Evolutionary conservation across 2,797 vertebrate genomes (phyloP).

Genomic region (Enoplosus armatus): DNA sequence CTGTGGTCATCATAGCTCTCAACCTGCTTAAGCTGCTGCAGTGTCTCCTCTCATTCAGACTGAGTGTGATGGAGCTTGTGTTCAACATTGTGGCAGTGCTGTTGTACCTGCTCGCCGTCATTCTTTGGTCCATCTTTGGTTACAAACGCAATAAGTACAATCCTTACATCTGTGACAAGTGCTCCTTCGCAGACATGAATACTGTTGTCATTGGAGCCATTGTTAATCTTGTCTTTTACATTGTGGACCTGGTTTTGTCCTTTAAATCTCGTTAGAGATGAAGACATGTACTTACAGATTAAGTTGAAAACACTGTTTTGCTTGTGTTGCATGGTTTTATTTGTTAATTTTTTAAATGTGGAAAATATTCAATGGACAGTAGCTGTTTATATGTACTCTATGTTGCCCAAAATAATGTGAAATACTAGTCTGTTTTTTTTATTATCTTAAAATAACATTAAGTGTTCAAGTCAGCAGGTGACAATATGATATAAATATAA

Average conservation of each 20-base stretch:
- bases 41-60: conserved; percentile 56
- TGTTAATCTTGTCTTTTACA: conserved; percentile 83
- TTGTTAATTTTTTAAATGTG: background rate
- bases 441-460: background rate
- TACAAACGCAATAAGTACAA: background rate
- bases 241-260: conserved; percentile 81
- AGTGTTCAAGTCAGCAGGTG: background rate
- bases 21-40: conserved; percentile 79
- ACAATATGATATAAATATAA: background rate
- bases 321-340: background rate
- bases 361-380: no score
- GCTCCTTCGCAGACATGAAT: conserved; percentile 55
- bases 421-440: background rate
- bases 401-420: background rate
- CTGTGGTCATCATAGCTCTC: conserved; percentile 79
- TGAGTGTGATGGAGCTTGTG: conserved; percentile 74
- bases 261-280: conserved; percentile 44
- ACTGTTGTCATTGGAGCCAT: conserved; percentile 76
- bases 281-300: background rate
- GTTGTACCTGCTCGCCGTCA: conserved; percentile 76
- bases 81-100: conserved; percentile 75
- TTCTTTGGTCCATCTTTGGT: conserved; percentile 81
- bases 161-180: background rate
- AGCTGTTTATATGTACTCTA: background rate
- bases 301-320: conserved; percentile 1